Percentiles rank a stretch among this genome's conserved stretches.
phyloP scores from a whole-genome alignment of 64 coral and sea anemone species.

The Stichodactyla mertensii region DNA sequence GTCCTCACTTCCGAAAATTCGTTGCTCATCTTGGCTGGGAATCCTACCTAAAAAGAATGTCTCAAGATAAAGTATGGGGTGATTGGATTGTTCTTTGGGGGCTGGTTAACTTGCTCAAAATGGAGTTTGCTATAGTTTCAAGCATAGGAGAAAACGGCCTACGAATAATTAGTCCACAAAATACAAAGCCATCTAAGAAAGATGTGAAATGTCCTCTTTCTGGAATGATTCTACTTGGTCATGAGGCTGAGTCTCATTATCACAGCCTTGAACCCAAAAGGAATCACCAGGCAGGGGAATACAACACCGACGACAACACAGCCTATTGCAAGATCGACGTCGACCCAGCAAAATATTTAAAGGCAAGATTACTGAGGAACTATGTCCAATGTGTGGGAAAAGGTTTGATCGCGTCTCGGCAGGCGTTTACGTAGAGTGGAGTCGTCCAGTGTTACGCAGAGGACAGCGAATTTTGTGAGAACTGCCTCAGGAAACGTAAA shows the following conservation, averaged over 20 bases:
- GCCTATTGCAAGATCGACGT: neutral
- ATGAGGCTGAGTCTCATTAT: neutral
- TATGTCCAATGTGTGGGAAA: neutral
- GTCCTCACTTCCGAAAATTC: slow-evolving; percentile 6
- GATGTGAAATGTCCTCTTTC: neutral
- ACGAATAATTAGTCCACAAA: neutral
- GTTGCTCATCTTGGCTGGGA: slow-evolving; percentile 8
- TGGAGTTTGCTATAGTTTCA: neutral
- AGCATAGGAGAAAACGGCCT: neutral
- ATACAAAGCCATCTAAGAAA: neutral
- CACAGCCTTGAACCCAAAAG: neutral
- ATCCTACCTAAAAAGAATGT: slow-evolving; percentile 12
- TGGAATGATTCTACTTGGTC: neutral
- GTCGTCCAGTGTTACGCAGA: neutral
- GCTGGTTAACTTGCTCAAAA: neutral
- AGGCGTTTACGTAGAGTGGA: neutral
- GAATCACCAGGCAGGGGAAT: neutral
- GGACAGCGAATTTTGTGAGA: too few relatives aligned
- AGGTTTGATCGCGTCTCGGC: neutral
- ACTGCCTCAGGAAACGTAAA: too few relatives aligned
- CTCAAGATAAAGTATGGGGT: slow-evolving; percentile 6
- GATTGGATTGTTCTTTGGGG: slow-evolving; percentile 29
- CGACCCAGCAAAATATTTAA: neutral
- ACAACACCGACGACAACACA: neutral
- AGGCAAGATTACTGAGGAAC: neutral